A percentile compares a stretch with the other conserved stretches of the same genome.
Conservation (phyloP, 2,113 vertebrate genomes). For the Heterochromis multidens region DNA sequence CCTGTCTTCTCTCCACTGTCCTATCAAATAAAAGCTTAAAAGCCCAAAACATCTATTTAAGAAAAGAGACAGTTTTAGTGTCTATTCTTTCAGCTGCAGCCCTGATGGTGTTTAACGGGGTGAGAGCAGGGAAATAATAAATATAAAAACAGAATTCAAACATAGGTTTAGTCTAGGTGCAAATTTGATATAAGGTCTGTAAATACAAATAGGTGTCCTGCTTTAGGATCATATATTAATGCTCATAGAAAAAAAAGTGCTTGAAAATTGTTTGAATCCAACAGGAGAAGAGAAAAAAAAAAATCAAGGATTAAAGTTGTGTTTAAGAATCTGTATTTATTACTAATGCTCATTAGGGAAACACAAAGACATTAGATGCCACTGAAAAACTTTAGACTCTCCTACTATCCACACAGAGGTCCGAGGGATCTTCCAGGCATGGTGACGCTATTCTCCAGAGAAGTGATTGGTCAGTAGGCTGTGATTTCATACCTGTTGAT, state of each 20-base stretch:
- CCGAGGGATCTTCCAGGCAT: accelerated
- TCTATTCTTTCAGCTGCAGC: neutral
- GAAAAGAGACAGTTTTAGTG: neutral
- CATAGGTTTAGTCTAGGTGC: neutral
- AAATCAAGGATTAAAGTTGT: no score
- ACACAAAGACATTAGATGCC: neutral
- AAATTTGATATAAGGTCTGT: neutral
- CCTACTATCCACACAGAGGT: neutral
- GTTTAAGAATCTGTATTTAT: neutral
- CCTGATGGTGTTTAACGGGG: neutral
- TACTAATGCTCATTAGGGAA: neutral
- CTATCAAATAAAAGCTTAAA: neutral
- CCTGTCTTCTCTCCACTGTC: neutral
- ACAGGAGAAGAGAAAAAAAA: no score
- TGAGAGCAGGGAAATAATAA: neutral
- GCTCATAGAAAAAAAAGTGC: no score
- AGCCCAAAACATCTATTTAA: neutral
- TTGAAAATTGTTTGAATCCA: no score
- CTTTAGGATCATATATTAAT: neutral
- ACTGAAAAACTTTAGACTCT: neutral
- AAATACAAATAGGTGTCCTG: neutral
- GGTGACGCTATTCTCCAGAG: neutral
- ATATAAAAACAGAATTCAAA: neutral
- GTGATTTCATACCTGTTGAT: neutral
- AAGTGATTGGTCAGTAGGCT: neutral